Evolutionary conservation across 2,888 invertebrate genomes (phyloP).

Genomic region (Chrysolina americana): DNA sequence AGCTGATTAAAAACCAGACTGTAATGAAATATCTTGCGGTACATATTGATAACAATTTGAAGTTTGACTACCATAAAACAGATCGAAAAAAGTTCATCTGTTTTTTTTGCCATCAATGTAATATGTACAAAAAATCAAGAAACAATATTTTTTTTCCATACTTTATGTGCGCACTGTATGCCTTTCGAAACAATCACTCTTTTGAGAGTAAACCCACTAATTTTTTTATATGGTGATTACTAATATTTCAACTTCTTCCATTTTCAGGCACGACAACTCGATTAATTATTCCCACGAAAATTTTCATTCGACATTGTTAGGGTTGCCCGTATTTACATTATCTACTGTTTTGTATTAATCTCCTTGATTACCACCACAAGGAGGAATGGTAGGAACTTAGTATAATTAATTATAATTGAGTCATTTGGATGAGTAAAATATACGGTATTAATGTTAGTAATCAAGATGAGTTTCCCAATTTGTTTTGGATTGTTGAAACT

Average conservation of each 20-base stretch:
- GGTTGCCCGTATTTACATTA: conserved; percentile 8
- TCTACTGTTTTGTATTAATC: conserved; percentile 8
- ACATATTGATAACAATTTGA: too few species aligned
- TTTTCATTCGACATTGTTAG: conserved; percentile 5
- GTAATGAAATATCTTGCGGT: too few species aligned
- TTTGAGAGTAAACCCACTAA: neutral
- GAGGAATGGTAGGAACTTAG: conserved; percentile 4
- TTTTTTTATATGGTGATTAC: neutral
- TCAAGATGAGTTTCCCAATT: neutral
- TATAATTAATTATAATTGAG: conserved; percentile 9
- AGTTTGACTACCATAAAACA: too few species aligned
- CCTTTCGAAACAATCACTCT: too few species aligned
- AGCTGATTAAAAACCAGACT: too few species aligned
- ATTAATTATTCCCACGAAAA: conserved; percentile 10
- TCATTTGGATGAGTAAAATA: conserved; percentile 7
- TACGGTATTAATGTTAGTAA: conserved; percentile 2
- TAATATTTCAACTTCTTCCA: neutral
- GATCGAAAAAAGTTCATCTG: too few species aligned
- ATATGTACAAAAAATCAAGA: too few species aligned
- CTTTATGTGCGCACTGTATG: too few species aligned
- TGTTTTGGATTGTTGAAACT: neutral
- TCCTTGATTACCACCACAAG: conserved; percentile 2
- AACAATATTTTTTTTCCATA: too few species aligned
- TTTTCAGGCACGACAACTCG: neutral
- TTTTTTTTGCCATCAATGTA: too few species aligned